These are phyloP conservation scores for Andrena bucephala DNA, from an alignment of 2,888 invertebrate species.

Conservation along the genomic window DNA sequence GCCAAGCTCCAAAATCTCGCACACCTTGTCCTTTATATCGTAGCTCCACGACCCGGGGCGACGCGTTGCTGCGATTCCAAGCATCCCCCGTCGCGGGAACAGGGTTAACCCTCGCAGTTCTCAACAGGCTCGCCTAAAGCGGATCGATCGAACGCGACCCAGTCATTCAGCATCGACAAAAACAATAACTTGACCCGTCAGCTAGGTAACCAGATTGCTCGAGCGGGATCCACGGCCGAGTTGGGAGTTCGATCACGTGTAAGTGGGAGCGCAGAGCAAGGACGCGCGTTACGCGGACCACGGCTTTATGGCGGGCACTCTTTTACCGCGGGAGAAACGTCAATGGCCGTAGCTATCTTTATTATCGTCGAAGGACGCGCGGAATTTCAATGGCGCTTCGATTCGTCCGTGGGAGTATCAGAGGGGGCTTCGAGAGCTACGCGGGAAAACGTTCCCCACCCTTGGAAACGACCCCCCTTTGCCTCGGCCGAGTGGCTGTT, in stretches of 20 bases:
- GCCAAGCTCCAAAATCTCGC: no score
- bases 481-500: neutral
- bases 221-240: constrained; percentile 2
- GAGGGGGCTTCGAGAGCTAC: neutral
- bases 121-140: neutral
- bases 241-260: constrained; percentile 43
- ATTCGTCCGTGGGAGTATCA: constrained; percentile 19
- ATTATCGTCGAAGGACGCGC: constrained; percentile 54
- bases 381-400: constrained; percentile 61
- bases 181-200: constrained; percentile 11
- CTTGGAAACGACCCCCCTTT: neutral
- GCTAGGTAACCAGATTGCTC: neutral
- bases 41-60: no score
- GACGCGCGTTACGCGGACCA: constrained; percentile 12
- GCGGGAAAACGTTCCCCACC: constrained; percentile 12
- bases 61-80: no score
- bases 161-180: constrained; percentile 7
- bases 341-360: constrained; percentile 53
- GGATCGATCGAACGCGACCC: constrained; percentile 1
- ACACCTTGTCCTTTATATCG: no score
- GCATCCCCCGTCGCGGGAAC: neutral
- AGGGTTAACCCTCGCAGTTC: neutral
- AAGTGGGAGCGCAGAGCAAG: constrained; percentile 11
- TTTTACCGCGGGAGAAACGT: constrained; percentile 32
- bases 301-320: constrained; percentile 26